A percentile compares a stretch with the other conserved stretches of the same genome.
These are phyloP conservation scores for Calameuta pallipes DNA, from an alignment of 2,888 invertebrate genomes.

Conservation along the genomic window DNA sequence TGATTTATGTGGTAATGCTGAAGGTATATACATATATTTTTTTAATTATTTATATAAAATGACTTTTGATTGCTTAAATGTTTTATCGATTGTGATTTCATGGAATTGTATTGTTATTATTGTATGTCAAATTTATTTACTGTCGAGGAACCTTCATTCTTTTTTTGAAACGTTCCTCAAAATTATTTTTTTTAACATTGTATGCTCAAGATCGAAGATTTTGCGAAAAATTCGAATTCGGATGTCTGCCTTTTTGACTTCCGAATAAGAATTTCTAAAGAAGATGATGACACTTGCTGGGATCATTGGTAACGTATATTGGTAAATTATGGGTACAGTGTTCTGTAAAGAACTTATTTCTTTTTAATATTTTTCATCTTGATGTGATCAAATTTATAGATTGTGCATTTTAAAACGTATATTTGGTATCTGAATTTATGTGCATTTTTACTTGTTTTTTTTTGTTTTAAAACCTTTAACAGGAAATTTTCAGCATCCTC, in stretches of 20 bases:
- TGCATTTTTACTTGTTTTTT: too few relatives aligned
- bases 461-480: too few relatives aligned
- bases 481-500: too few relatives aligned
- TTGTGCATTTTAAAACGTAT: too few relatives aligned
- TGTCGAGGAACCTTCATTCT: background rate
- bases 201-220: background rate
- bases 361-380: too few relatives aligned
- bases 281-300: background rate
- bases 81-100: background rate
- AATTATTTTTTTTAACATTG: background rate
- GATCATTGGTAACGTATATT: background rate
- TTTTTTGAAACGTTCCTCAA: background rate
- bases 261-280: background rate
- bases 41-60: background rate
- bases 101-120: background rate
- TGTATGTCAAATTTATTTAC: background rate
- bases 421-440: too few relatives aligned
- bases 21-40: background rate
- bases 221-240: background rate
- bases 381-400: too few relatives aligned
- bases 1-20: background rate
- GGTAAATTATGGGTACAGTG: background rate
- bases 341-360: background rate
- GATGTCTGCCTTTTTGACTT: conserved; percentile 5
- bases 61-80: too few relatives aligned